phyloP scores from a whole-genome alignment of 2,888 invertebrate genomes.

The Hypena proboscidalis region DNA sequence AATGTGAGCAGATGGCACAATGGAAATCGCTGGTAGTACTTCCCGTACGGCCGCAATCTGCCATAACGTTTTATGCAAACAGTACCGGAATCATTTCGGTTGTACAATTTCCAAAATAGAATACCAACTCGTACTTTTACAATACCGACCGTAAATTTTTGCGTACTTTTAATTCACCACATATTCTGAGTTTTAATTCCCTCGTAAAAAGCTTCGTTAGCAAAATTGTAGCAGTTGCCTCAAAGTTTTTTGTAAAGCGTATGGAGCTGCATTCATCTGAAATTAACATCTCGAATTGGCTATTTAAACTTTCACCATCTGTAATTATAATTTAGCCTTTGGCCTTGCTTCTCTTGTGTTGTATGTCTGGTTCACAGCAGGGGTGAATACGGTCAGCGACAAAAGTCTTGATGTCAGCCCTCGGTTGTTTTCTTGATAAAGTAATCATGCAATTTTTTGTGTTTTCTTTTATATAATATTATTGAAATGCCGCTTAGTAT shows the following conservation, averaged over 20 bases:
- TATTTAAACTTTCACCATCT: no score
- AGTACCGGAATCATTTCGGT: constrained; percentile 71
- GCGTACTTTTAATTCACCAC: constrained; percentile 25
- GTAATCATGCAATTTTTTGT: no score
- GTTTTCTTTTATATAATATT: no score
- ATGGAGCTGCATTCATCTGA: constrained; percentile 2
- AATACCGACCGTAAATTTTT: constrained; percentile 27
- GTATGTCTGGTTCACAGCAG: no score
- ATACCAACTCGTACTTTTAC: constrained; percentile 40
- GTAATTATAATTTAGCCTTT: no score
- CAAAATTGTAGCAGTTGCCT: constrained; percentile 19
- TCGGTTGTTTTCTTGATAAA: no score
- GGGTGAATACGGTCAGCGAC: no score
- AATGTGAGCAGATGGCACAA: constrained; percentile 83
- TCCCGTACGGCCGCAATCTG: constrained; percentile 77
- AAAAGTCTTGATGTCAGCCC: no score
- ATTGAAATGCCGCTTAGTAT: no score
- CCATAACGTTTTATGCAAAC: constrained; percentile 83
- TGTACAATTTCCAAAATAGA: constrained; percentile 62
- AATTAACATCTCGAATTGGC: constrained; percentile 5
- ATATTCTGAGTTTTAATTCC: constrained; percentile 27
- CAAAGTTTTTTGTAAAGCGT: constrained; percentile 2
- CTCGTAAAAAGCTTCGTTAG: constrained; percentile 29
- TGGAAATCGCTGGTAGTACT: constrained; percentile 74
- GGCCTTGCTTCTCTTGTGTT: no score